Conservation (phyloP, 2,797 vertebrate genomes). For the Simalia tracyae region DNA sequence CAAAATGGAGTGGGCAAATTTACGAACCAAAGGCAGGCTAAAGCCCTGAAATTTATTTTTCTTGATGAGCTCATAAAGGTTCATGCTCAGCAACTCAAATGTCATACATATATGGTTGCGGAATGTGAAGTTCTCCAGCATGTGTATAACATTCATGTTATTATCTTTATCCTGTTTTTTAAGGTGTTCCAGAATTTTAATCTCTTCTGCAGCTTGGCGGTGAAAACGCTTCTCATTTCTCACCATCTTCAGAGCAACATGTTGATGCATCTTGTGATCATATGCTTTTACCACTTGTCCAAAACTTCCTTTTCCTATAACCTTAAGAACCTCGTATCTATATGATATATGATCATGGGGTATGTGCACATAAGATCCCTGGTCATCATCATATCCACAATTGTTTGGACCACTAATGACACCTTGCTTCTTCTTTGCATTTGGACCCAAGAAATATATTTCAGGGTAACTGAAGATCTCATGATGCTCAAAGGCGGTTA, state of each 20-base stretch:
- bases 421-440: slow-evolving; percentile 93
- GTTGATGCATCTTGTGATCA: slow-evolving; percentile 92
- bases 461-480: slow-evolving; percentile 94
- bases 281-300: slow-evolving; percentile 98
- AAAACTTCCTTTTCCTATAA: slow-evolving; percentile 98
- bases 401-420: slow-evolving; percentile 94
- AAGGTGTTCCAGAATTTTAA: slow-evolving; percentile 95
- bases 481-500: slow-evolving; percentile 93
- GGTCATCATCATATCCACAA: slow-evolving; percentile 93
- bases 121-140: slow-evolving; percentile 99
- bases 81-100: slow-evolving; percentile 98
- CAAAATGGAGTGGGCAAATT: slow-evolving; percentile 97
- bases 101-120: slow-evolving; percentile 99
- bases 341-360: slow-evolving; percentile 95
- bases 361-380: slow-evolving; percentile 97
- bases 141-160: slow-evolving; percentile 98
- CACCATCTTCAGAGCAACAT: slow-evolving; percentile 98
- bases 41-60: slow-evolving; percentile 99
- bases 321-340: slow-evolving; percentile 96
- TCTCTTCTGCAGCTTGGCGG: slow-evolving; percentile 97
- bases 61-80: slow-evolving; percentile 99
- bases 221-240: slow-evolving; percentile 99
- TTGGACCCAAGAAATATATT: slow-evolving; percentile 91
- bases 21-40: slow-evolving; percentile 96
- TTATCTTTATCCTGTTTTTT: slow-evolving; percentile 97